Conservation (phyloP, 1,140 invertebrate genomes). For the Rhyzopertha dominica region DNA sequence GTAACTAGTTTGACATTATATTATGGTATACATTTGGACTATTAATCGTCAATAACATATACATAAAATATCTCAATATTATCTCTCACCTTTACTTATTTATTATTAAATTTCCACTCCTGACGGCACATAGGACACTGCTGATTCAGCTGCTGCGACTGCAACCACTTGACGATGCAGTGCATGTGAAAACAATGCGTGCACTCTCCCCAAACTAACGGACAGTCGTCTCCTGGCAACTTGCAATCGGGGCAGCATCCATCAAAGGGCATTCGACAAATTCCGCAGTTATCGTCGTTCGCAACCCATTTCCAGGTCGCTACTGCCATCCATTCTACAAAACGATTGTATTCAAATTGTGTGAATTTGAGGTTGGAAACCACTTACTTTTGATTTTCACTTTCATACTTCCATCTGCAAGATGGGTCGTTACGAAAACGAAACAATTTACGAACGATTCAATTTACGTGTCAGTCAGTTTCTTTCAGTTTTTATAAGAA, state of each 20-base stretch:
- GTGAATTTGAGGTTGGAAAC: constrained; percentile 1
- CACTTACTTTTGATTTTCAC: constrained; percentile 38
- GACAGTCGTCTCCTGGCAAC: constrained; percentile 96
- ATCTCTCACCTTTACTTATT: too few species aligned
- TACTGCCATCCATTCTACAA: constrained; percentile 84
- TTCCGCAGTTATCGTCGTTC: constrained; percentile 98
- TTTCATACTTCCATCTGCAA: constrained; percentile 30
- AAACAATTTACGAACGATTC: too few species aligned
- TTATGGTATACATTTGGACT: too few species aligned
- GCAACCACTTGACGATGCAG: constrained; percentile 99
- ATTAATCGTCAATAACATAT: too few species aligned
- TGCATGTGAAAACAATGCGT: constrained; percentile 99
- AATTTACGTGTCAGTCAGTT: too few species aligned
- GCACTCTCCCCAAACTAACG: constrained; percentile 96
- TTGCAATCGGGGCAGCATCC: constrained; percentile 98
- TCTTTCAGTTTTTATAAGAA: too few species aligned
- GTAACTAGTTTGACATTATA: too few species aligned
- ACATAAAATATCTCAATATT: too few species aligned
- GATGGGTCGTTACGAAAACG: too few species aligned
- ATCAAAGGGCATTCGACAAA: constrained; percentile 98
- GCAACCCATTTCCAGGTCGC: constrained; percentile 98
- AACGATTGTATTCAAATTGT: constrained; percentile 7
- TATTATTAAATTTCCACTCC: constrained; percentile 96
- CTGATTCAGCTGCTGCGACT: constrained; percentile 91
- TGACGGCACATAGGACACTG: constrained; percentile 99